phyloP scores from a whole-genome alignment of 2,888 invertebrate species.

The Nomada ruficornis region DNA sequence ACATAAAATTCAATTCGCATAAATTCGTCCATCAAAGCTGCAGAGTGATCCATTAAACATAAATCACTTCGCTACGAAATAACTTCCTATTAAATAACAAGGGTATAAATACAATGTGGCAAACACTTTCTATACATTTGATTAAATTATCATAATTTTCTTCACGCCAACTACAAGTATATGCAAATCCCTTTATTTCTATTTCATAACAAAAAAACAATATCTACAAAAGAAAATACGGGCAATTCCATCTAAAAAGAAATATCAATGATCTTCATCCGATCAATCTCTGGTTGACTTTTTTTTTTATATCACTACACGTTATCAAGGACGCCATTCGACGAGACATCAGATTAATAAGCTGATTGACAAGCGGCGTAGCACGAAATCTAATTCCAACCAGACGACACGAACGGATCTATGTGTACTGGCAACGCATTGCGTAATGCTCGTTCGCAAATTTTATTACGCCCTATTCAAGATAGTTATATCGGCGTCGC shows the following conservation, averaged over 20 bases:
- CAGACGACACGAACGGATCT: slow-evolving; percentile 3
- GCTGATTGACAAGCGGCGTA: slow-evolving; percentile 22
- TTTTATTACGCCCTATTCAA: background rate
- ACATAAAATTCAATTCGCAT: background rate
- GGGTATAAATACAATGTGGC: background rate
- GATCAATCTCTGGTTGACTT: background rate
- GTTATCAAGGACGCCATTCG: background rate
- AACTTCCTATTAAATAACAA: too few species aligned
- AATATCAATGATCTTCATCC: background rate
- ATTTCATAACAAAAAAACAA: too few species aligned
- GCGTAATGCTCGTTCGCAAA: slow-evolving; percentile 2
- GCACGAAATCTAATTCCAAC: slow-evolving; percentile 17
- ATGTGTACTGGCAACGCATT: slow-evolving; percentile 17
- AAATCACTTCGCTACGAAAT: background rate
- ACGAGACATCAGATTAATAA: slow-evolving; percentile 17
- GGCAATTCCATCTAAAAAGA: background rate
- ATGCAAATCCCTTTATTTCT: too few species aligned
- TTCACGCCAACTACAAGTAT: too few species aligned
- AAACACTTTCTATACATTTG: background rate
- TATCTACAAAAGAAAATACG: background rate
- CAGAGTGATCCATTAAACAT: background rate
- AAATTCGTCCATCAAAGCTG: background rate
- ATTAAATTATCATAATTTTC: too few species aligned
- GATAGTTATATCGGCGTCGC: background rate
- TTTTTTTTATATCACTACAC: background rate